Conservation (phyloP, 92 coral and sea anemone genomes). For the Porites lobata region DNA sequence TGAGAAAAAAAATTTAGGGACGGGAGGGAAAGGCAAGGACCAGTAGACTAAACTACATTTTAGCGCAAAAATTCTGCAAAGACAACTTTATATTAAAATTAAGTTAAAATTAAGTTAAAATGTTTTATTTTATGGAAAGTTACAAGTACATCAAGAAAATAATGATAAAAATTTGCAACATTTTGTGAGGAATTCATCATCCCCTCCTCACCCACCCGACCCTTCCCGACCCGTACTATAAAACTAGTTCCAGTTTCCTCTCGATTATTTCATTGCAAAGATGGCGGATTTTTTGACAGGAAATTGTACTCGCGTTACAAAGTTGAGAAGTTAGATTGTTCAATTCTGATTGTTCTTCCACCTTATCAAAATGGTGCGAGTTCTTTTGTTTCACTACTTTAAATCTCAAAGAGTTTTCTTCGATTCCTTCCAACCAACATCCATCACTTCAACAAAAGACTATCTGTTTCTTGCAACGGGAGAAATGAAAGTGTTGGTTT, state of each 20-base stretch:
- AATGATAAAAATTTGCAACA: not conserved
- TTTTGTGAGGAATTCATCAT: not conserved
- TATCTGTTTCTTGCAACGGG: slow-evolving; percentile 82
- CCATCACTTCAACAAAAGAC: slow-evolving; percentile 74
- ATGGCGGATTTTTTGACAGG: not conserved
- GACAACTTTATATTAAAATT: too few relatives aligned
- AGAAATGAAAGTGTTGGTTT: slow-evolving; percentile 83
- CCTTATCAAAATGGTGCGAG: slow-evolving; percentile 85
- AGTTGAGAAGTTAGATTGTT: not conserved
- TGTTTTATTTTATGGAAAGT: too few relatives aligned
- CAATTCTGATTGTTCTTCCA: not conserved
- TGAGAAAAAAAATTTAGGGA: too few relatives aligned
- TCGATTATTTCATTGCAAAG: not conserved
- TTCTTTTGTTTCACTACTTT: slow-evolving; percentile 92
- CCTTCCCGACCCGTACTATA: too few relatives aligned
- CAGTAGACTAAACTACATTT: too few relatives aligned
- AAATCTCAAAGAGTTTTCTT: slow-evolving; percentile 87
- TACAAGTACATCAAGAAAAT: too few relatives aligned
- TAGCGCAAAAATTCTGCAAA: too few relatives aligned
- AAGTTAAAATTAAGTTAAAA: too few relatives aligned
- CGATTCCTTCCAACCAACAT: slow-evolving; percentile 87
- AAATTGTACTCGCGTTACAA: not conserved
- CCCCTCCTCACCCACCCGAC: not conserved
- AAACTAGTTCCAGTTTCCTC: slow-evolving; percentile 18
- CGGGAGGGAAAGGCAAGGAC: too few relatives aligned